phyloP scores from a whole-genome alignment of 2,888 invertebrate species.

The Uropetala carovei region DNA sequence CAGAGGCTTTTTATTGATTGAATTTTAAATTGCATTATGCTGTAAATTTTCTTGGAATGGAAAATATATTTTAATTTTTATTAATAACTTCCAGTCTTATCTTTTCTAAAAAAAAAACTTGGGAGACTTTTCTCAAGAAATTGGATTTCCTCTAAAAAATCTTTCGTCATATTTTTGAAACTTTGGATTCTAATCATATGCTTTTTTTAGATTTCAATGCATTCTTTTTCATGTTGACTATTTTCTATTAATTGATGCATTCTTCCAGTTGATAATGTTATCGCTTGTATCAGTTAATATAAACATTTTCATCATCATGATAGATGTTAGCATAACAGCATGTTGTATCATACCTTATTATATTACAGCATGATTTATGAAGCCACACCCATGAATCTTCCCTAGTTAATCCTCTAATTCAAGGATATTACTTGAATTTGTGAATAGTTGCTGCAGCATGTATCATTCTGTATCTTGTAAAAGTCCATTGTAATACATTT shows the following conservation, averaged over 20 bases:
- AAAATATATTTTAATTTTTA: no score
- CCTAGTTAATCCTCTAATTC: background rate
- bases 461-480: slow-evolving; percentile 3
- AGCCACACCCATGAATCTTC: background rate
- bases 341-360: slow-evolving; percentile 4
- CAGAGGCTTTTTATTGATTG: no score
- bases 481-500: background rate
- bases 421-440: background rate
- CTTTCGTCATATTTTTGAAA: no score
- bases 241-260: background rate
- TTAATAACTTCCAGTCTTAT: no score
- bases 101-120: no score
- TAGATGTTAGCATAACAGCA: background rate
- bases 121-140: no score
- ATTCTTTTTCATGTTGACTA: background rate
- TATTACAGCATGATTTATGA: slow-evolving; percentile 20
- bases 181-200: no score
- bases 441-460: slow-evolving; percentile 30
- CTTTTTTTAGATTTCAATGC: no score
- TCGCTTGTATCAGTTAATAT: background rate
- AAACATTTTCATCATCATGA: no score
- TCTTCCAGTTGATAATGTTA: background rate
- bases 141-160: no score
- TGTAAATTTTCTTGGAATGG: no score
- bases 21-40: no score